A percentile compares a stretch with the other conserved stretches of the same genome.
Evolutionary conservation across 2,888 invertebrate species (phyloP).

Genomic region (Conops quadrifasciatus): DNA sequence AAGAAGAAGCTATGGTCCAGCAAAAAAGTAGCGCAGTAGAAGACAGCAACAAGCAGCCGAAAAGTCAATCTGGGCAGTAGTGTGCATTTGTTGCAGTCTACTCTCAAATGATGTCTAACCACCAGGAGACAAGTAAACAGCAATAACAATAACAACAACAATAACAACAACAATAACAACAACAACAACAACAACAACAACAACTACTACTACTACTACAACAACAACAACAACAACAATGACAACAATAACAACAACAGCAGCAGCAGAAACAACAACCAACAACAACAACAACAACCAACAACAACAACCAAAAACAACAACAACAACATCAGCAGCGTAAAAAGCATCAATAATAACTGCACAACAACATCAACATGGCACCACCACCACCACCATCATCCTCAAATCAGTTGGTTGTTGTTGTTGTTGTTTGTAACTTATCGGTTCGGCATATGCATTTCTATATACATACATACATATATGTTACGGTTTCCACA

Average conservation of each 20-base stretch:
- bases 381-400: too few relatives aligned
- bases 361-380: not conserved
- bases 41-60: not conserved
- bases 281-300: not conserved
- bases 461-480: slow-evolving; percentile 9
- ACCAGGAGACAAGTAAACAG: not conserved
- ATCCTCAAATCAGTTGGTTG: too few relatives aligned
- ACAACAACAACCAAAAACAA: not conserved
- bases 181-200: not conserved
- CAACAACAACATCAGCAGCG: not conserved
- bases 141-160: not conserved
- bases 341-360: not conserved
- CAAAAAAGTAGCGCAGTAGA: not conserved
- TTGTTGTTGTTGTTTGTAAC: too few relatives aligned
- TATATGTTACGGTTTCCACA: not conserved
- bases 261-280: not conserved
- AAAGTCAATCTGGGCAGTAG: not conserved
- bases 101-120: slow-evolving; percentile 4
- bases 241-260: not conserved
- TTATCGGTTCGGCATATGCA: not conserved
- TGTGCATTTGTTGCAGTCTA: slow-evolving; percentile 8
- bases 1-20: slow-evolving; percentile 10
- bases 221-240: not conserved
- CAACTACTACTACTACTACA: too few relatives aligned
- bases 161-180: not conserved